Percentiles rank a stretch among this genome's conserved stretches.
Evolutionary conservation across 2,888 invertebrate species (phyloP).

Genomic region (Agrotis clavis): DNA sequence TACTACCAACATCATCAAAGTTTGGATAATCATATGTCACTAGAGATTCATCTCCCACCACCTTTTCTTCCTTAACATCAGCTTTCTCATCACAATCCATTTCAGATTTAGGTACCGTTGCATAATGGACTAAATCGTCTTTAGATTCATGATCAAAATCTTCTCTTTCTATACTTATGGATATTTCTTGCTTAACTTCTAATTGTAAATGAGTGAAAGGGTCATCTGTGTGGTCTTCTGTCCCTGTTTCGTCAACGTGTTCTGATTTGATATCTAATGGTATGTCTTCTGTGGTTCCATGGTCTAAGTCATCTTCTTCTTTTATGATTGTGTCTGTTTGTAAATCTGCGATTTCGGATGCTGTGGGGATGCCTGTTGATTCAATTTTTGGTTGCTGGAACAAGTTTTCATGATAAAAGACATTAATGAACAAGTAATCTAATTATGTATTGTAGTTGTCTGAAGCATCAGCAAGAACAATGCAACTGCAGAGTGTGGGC

Average conservation of each 20-base stretch:
- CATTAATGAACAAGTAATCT: neutral
- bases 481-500: neutral
- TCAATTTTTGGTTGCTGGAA: conserved; percentile 56
- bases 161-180: conserved; percentile 55
- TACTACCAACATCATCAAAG: conserved; percentile 78
- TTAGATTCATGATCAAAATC: conserved; percentile 37
- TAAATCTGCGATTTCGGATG: conserved; percentile 48
- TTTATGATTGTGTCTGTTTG: conserved; percentile 53
- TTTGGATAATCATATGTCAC: conserved; percentile 79
- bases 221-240: conserved; percentile 56
- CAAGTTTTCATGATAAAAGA: neutral
- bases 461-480: neutral
- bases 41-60: conserved; percentile 65
- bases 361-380: conserved; percentile 26
- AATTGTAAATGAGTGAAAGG: conserved; percentile 72
- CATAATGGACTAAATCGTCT: conserved; percentile 47
- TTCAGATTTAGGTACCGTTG: conserved; percentile 55
- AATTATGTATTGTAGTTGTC: neutral
- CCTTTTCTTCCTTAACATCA: conserved; percentile 75
- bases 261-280: conserved; percentile 69
- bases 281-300: conserved; percentile 49
- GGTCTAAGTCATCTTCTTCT: conserved; percentile 54
- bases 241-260: conserved; percentile 61
- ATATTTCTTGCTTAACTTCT: conserved; percentile 73
- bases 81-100: conserved; percentile 48